These are phyloP conservation scores for Brachyistius frenatus DNA, from an alignment of 2,113 vertebrate species.

Conservation along the genomic window DNA sequence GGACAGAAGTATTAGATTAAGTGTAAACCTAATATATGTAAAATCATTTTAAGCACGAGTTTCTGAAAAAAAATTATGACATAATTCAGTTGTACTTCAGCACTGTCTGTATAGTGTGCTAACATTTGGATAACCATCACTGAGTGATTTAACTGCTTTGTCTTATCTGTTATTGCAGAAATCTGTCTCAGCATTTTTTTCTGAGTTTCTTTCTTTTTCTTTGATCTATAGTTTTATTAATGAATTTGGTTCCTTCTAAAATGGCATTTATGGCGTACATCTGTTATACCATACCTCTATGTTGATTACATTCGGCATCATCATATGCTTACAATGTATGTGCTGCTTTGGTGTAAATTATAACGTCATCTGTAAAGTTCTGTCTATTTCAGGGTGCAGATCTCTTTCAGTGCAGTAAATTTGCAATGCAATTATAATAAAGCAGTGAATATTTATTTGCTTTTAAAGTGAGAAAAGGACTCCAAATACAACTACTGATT, in stretches of 20 bases:
- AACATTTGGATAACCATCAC: conserved; percentile 27
- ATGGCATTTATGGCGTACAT: conserved; percentile 42
- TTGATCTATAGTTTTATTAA: conserved; percentile 65
- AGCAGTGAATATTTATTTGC: conserved; percentile 68
- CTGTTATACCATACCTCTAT: conserved; percentile 51
- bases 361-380: conserved; percentile 58
- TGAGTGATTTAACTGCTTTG: conserved; percentile 49
- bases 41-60: conserved; percentile 19
- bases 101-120: conserved; percentile 23
- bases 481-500: conserved; percentile 68
- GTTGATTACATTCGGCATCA: conserved; percentile 42
- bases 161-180: conserved; percentile 25
- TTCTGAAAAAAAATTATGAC: conserved; percentile 13
- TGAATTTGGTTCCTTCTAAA: conserved; percentile 50
- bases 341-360: conserved; percentile 65
- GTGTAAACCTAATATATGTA: conserved; percentile 18
- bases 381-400: conserved; percentile 46
- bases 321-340: conserved; percentile 48
- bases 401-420: conserved; percentile 57
- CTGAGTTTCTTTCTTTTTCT: conserved; percentile 20
- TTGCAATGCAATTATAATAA: conserved; percentile 59
- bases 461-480: conserved; percentile 46
- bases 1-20: conserved; percentile 34
- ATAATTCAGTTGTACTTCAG: conserved; percentile 13
- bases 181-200: conserved; percentile 24